These are phyloP conservation scores for Lycodopsis pacificus DNA, from an alignment of 2,797 vertebrate genomes.

Conservation along the genomic window DNA sequence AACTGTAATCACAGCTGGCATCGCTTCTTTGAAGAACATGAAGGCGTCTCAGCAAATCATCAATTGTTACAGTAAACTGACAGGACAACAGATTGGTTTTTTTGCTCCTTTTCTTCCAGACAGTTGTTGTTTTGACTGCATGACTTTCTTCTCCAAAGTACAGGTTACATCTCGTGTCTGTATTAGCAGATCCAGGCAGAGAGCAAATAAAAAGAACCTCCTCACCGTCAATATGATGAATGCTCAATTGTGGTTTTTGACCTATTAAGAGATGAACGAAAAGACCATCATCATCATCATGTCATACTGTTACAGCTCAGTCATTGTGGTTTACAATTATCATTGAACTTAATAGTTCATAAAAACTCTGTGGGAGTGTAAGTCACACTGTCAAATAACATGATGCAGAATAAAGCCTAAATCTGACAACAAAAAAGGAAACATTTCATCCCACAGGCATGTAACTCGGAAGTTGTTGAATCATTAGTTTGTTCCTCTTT, in stretches of 20 bases:
- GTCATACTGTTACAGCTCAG: too few relatives aligned
- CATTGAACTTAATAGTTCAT: too few relatives aligned
- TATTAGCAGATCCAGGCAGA: slow-evolving; percentile 18
- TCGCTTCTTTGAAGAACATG: neutral
- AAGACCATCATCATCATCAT: too few relatives aligned
- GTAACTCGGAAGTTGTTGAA: too few relatives aligned
- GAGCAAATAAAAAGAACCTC: fast-evolving
- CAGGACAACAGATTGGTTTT: neutral
- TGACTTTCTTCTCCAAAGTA: slow-evolving; percentile 46
- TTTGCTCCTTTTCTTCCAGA: fast-evolving
- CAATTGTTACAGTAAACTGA: neutral
- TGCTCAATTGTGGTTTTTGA: neutral
- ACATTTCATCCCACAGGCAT: too few relatives aligned
- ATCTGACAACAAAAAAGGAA: too few relatives aligned
- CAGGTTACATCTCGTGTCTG: slow-evolving; percentile 29
- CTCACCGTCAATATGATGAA: fast-evolving
- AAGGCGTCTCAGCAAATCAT: neutral
- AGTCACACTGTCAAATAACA: too few relatives aligned
- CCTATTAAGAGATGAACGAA: neutral
- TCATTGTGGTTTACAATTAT: too few relatives aligned
- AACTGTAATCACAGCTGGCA: slow-evolving; percentile 6
- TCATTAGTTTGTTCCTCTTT: too few relatives aligned
- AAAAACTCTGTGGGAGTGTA: too few relatives aligned
- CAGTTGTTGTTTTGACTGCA: neutral
- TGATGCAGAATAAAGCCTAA: too few relatives aligned